These are phyloP conservation scores for Dinoponera quadriceps DNA, from an alignment of 1,140 invertebrate genomes.

Conservation along the genomic window DNA sequence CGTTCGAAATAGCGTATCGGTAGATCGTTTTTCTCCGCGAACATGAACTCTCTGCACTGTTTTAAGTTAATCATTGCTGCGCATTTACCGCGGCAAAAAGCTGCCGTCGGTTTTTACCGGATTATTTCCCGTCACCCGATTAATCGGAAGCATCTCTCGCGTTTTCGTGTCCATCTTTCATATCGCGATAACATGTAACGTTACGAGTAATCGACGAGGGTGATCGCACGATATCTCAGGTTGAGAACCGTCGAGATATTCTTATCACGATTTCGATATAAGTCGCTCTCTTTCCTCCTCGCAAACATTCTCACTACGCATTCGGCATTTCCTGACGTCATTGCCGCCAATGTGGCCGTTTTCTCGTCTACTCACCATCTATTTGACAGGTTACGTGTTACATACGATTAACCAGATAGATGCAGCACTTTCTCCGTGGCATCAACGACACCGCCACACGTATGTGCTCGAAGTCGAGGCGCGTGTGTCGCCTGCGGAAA, in stretches of 20 bases:
- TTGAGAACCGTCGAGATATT: constrained; percentile 14
- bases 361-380: constrained; percentile 15
- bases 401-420: constrained; percentile 5
- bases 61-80: background rate
- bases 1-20: too few relatives aligned
- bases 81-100: background rate
- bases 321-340: constrained; percentile 23
- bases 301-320: constrained; percentile 19
- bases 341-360: background rate
- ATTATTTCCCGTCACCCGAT: background rate
- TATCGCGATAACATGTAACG: background rate
- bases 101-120: background rate
- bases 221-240: background rate
- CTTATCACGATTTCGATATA: constrained; percentile 31
- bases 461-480: constrained; percentile 35
- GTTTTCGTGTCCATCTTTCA: too few relatives aligned
- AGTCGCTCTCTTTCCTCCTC: background rate
- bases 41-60: background rate
- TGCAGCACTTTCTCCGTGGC: constrained; percentile 43
- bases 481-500: constrained; percentile 40
- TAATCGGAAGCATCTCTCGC: background rate
- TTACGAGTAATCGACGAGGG: background rate
- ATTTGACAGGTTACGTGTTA: constrained; percentile 46
- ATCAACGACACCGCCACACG: constrained; percentile 33
- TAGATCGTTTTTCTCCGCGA: background rate